Base-by-base conservation (phyloP, 2,113 vertebrate species). In the Phalacrocorax pelagicus region DNA sequence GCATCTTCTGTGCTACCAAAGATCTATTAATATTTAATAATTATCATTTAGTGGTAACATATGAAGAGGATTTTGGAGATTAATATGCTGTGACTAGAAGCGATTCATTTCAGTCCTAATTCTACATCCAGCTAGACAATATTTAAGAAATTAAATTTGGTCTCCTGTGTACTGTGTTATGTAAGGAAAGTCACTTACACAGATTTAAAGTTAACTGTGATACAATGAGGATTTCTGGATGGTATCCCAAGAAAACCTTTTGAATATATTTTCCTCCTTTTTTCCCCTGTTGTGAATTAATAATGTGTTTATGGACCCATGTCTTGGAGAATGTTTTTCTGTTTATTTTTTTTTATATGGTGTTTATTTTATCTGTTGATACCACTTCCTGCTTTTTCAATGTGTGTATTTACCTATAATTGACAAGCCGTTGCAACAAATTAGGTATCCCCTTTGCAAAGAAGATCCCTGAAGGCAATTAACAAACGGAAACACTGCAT, bases 391-490 rank as follows among this genome's bases (percentile, higher is more conserved):
- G 23, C 19, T 71, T 93, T 97, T 94, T 46, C 54, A 32, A 1
- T 47, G 4, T 66, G n/a, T 74, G 58, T 75, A 75, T 94, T 85
- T 80, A 78, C n/a, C 32, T 92, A 10, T 83, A 92, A 92, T 63
- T 92, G 71, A 88, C 70, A 71, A 95, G 38, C 10, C 13, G 2
- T 83, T 97, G 44, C 59, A 86, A 93, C 20, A 12, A 93, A 90
- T 81, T 92, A 89, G 32, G 5, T 90, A 61, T 49, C 94, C 49
- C 32, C 63, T 97, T 95, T 96, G n/a, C 9, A 78, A 91, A 94
- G 44, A 81, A 95, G 10, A 88, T 77, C n/a, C 58, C 96, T 95
- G 38, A 93, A 85, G 42, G 23, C 57, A 95, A 81, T 82, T 34
- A 83, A 86, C 63, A 88, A 85, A 88, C 40, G 95, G 38, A 95